These are phyloP conservation scores for Furnarius figulus DNA, from an alignment of 2,113 vertebrate species.

Conservation along the genomic window DNA sequence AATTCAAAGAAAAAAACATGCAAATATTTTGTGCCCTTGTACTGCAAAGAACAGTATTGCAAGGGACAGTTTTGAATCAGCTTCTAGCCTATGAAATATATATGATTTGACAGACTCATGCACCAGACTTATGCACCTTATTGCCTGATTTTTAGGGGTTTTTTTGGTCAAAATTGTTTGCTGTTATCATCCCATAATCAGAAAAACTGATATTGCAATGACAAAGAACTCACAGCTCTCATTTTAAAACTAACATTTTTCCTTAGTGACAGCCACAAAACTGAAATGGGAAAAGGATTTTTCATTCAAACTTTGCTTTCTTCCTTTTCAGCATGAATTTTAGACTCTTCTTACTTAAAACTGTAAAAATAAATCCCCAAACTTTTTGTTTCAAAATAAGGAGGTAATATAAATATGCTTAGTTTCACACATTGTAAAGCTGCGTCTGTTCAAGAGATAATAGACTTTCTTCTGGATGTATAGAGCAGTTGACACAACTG, in stretches of 20 bases:
- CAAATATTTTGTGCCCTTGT: background rate
- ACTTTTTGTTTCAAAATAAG: background rate
- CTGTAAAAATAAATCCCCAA: background rate
- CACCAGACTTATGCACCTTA: background rate
- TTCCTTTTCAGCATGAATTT: background rate
- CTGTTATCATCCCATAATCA: background rate
- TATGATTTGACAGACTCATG: background rate
- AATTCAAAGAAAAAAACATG: background rate
- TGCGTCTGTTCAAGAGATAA: constrained; percentile 24
- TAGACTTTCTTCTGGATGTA: constrained; percentile 34
- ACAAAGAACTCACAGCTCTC: background rate
- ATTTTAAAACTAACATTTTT: background rate
- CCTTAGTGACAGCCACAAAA: background rate
- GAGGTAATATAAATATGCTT: constrained; percentile 28
- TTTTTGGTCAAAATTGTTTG: background rate
- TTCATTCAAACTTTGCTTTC: background rate
- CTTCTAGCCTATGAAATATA: background rate
- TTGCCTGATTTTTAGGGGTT: background rate
- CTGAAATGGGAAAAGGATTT: background rate
- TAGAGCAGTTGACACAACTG: constrained; percentile 29
- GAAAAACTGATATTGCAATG: background rate
- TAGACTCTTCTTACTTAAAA: background rate
- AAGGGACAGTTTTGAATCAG: background rate
- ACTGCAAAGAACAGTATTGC: background rate
- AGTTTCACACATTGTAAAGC: background rate